Evolutionary conservation across 2,797 vertebrate genomes (phyloP).

Genomic region (Schizopygopsis malacanthus): DNA sequence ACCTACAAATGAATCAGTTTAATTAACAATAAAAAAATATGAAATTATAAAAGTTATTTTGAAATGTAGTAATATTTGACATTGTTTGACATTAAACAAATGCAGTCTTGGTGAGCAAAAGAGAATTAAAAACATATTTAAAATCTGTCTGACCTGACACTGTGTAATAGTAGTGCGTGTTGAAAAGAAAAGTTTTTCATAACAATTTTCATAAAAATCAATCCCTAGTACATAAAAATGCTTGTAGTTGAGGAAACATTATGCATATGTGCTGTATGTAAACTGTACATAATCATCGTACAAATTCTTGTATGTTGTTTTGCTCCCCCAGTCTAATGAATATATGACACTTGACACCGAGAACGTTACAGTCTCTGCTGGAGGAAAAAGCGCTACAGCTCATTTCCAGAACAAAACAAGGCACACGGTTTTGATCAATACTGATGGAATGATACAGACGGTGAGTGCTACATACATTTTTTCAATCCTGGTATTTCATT

Average conservation of each 20-base stretch:
- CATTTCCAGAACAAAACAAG: conserved; percentile 49
- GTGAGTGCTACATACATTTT: background rate
- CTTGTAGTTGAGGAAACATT: background rate
- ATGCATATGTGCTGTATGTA: background rate
- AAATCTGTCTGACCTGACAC: too few species aligned
- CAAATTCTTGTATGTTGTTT: background rate
- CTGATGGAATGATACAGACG: background rate
- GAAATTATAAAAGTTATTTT: background rate
- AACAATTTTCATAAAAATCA: too few species aligned
- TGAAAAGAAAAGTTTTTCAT: background rate
- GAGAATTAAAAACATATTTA: background rate
- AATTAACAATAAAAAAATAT: background rate
- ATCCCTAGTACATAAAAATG: background rate
- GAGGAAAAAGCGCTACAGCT: fast-evolving
- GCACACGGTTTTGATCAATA: conserved; percentile 62
- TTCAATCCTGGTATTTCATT: background rate
- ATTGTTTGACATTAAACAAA: background rate
- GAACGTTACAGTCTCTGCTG: background rate
- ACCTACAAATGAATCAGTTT: background rate
- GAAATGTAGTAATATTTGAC: background rate
- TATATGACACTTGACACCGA: conserved; percentile 60
- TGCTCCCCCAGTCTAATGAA: conserved; percentile 57
- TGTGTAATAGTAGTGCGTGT: background rate
- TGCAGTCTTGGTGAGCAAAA: background rate
- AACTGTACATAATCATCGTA: background rate